Evolutionary conservation across 2,113 vertebrate species (phyloP), one percentile per base, ranked within the genome.

Genomic region (Cololabis saira): DNA sequence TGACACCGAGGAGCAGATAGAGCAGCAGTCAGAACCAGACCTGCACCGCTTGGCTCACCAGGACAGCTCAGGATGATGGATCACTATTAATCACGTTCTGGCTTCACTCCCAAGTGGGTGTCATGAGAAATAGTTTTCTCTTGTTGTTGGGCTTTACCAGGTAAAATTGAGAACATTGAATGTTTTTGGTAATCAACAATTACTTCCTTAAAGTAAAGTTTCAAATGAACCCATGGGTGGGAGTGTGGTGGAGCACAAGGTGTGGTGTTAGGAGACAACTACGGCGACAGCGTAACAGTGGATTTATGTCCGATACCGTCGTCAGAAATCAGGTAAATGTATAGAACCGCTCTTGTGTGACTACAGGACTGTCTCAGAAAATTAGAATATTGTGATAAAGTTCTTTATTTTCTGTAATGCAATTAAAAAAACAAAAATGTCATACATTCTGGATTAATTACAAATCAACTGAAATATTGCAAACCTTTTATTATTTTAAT

Each of bases 281-380:
- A 61, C 59, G 76, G 58, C 4, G 17, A 74, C 71, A 76, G 22
- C 57, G 18, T 78, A 65, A 68, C 55, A 41, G 9, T 19, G 56
- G 80, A 79, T 48, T 37, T 55, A 3, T 74, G 50, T 62, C 50
- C 19, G 5, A 75, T 80, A n/a, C 50, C 56, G 0, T 12, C 71
- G 9, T 66, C 69, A 61, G 62, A 83, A 24, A 64, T 52, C 30
- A 80, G 80, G 75, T 81, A 67, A 82, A 75, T 64, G 62, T 43
- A 22, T 12, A 12, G 58, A 48, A 42, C 24, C 6, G 10, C 33
- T 11, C 33, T 37, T 11, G 33, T 37, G 33, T 7, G n/a, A n/a
- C n/a, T n/a, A n/a, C n/a, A n/a, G n/a, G n/a, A n/a, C n/a, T n/a
- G n/a, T n/a, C n/a, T n/a, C n/a, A n/a, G n/a, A n/a, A n/a, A n/a